phyloP scores from a whole-genome alignment of 2,888 invertebrate species.

The Melieria picta region DNA sequence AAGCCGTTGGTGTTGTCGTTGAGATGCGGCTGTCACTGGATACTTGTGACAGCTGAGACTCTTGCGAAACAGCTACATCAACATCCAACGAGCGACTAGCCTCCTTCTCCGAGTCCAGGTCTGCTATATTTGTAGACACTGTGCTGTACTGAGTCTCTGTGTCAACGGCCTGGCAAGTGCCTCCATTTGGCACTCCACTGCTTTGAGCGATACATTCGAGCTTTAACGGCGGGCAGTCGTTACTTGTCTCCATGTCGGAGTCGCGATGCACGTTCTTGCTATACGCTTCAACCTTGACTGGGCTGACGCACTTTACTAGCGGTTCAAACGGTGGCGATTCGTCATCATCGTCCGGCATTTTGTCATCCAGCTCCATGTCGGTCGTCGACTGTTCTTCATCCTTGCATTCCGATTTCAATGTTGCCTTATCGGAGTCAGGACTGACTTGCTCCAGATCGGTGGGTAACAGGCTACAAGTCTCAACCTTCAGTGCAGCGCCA shows the following conservation, averaged over 20 bases:
- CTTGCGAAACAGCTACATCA: conserved; percentile 67
- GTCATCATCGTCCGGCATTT: conserved; percentile 68
- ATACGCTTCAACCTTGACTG: background rate
- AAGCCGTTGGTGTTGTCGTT: conserved; percentile 68
- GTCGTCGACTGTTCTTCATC: conserved; percentile 56
- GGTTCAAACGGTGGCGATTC: conserved; percentile 76
- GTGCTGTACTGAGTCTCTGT: conserved; percentile 26
- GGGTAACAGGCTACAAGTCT: conserved; percentile 72
- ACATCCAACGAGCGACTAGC: conserved; percentile 49
- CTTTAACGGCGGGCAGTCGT: conserved; percentile 7
- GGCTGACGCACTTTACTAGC: conserved; percentile 50
- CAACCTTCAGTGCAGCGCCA: conserved; percentile 56
- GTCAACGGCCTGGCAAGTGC: background rate
- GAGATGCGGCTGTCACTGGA: conserved; percentile 72
- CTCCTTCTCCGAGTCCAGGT: conserved; percentile 38
- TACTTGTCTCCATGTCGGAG: background rate
- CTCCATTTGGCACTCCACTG: conserved; percentile 11
- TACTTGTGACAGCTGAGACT: conserved; percentile 72
- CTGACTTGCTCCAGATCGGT: conserved; percentile 84
- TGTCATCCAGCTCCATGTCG: conserved; percentile 56
- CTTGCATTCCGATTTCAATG: conserved; percentile 59
- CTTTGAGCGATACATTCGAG: background rate
- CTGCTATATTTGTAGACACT: conserved; percentile 19
- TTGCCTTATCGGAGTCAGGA: conserved; percentile 78
- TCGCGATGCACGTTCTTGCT: conserved; percentile 1